Evolutionary conservation across 2,888 invertebrate species (phyloP), one percentile per base, ranked within the genome.

Genomic region (Coleophora deauratella): DNA sequence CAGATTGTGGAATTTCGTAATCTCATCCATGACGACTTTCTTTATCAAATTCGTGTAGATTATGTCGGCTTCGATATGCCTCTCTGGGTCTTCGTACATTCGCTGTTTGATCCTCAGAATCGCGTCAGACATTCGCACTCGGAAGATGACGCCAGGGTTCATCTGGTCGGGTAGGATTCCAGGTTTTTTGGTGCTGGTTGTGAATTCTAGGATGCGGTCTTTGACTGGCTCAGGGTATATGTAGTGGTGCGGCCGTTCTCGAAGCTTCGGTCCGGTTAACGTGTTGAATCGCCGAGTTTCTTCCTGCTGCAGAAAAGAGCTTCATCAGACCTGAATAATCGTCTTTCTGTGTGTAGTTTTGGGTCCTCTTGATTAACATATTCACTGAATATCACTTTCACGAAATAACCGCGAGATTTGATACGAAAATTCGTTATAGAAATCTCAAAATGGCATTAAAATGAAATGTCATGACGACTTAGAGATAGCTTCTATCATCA

Each of bases 51-150:
- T 85, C 0, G 85, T 82, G 46, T 85, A 85, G 0, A 84, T 82
- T 0, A 85, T 85, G 45, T 85, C 85, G 0, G 77, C 67, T 68
- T 84, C 84, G 0, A 85, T 82, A 32, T 85, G 84, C 3, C 77
- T 47, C 44, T 84, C 85, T 0, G 79, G 81, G 44, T 84, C 82
- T 54, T 84, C 82, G 54, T 84, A 85, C 82, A 84, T 82, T 0
- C 84, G 57, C 15, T 84, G 84, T 27, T 84, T 84, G 40, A 85
- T 85, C 1, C 82, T 47, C 9, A 84, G 44, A 1, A 85, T 85
- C 0, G 85, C 85, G 46, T 85, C 85, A 0, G 85, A 79, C 85
- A 85, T 85, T 4, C 85, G 49, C 0, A 85, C 85, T 10, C 85
- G 44, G 47, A 85, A 85, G 7, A 84, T 77, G 0, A 85, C 82